Evolutionary conservation across 2,113 vertebrate genomes (phyloP), one percentile per base, ranked within the genome.

Genomic region (Nannobrachium achirus): DNA sequence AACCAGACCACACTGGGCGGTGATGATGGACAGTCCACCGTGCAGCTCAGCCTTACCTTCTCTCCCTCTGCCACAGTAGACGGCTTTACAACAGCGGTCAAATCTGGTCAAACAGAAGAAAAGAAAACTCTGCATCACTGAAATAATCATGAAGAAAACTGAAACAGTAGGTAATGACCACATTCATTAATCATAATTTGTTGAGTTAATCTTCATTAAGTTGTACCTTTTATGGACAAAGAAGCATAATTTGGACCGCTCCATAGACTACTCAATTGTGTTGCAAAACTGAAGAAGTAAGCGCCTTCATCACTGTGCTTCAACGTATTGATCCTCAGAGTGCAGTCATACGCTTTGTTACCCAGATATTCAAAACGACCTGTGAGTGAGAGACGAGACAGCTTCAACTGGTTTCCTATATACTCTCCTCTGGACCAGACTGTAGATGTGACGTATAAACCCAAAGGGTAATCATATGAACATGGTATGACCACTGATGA

Each of bases 201-300:
- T n/a, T n/a, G n/a, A n/a, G n/a, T n/a, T n/a, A n/a, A n/a, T n/a
- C n/a, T n/a, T 6, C 4, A 10, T 15, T 13, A 46, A 0, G 1
- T 8, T 50, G 65, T 71, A 87, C 85, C 85, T 74, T 59, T 78
- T 53, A 84, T 41, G 39, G 45, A 15, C 40, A 87, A 74, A 61
- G 15, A 3, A 8, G 80, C 20, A 0, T 79, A 78, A 0, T 0
- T 0, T 52, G 8, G 75, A 33, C 72, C 82, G 0, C 4, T 33
- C 52, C 46, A 0, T 40, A 66, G 41, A 15, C 2, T 65, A 0
- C 0, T 48, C 0, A n/a, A n/a, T n/a, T 68, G 1, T 0, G 66
- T 80, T 1, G 75, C 63, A 46, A 80, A 84, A 44, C 51, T 56
- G 50, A 84, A 84, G 74, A 69, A 80, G 60, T 82, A 84, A 71